These are phyloP conservation scores for Catamblyrhynchus diadema DNA, from an alignment of 2,797 vertebrate genomes.

Conservation along the genomic window DNA sequence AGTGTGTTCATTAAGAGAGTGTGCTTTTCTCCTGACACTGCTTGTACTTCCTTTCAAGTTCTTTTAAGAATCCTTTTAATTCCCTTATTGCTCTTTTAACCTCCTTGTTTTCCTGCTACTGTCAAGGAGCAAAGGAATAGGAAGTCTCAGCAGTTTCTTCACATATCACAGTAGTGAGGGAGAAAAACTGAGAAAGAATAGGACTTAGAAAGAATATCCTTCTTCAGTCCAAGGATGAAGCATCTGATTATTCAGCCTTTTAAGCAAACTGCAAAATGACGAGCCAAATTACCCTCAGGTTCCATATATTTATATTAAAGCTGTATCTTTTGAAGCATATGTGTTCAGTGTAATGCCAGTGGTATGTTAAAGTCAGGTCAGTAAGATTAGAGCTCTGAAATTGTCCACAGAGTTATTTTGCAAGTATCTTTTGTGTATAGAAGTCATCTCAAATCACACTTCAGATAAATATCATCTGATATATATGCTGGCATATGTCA, in stretches of 20 bases:
- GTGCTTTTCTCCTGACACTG: background rate
- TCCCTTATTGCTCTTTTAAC: constrained; percentile 13
- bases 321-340: background rate
- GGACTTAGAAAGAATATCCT: background rate
- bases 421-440: background rate
- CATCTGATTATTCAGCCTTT: background rate
- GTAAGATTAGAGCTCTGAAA: background rate
- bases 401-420: background rate
- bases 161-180: background rate
- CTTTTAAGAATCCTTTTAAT: constrained; percentile 4
- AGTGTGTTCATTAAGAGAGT: background rate
- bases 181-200: background rate
- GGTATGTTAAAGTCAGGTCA: background rate
- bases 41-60: background rate
- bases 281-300: background rate
- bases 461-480: background rate
- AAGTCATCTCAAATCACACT: background rate
- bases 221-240: background rate
- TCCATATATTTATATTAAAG: background rate
- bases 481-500: background rate
- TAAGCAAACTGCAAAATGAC: background rate
- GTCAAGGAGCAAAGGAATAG: background rate
- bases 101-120: background rate
- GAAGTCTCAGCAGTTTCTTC: background rate
- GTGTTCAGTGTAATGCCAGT: background rate